phyloP scores from a whole-genome alignment of 2,888 invertebrate genomes.

The Thalpophila matura region DNA sequence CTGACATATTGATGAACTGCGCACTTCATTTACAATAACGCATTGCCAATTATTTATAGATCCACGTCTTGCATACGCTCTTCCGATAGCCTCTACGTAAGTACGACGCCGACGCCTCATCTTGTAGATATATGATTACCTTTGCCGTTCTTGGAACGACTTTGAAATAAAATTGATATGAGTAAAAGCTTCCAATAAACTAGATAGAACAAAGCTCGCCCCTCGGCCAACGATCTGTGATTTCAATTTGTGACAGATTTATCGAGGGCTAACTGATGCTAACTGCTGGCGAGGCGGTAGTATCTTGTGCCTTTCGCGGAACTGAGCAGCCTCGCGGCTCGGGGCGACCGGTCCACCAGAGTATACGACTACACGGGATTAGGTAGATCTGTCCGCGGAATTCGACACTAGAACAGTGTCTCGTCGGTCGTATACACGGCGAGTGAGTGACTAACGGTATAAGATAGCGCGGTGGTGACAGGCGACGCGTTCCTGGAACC shows the following conservation, averaged over 20 bases:
- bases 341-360: slow-evolving; percentile 23
- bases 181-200: slow-evolving; percentile 62
- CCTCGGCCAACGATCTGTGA: slow-evolving; percentile 71
- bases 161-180: slow-evolving; percentile 63
- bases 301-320: slow-evolving; percentile 72
- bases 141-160: slow-evolving; percentile 61
- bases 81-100: slow-evolving; percentile 34
- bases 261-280: slow-evolving; percentile 72
- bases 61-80: slow-evolving; percentile 34
- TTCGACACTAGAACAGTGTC: slow-evolving; percentile 56
- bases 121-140: slow-evolving; percentile 18
- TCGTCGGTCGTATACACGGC: slow-evolving; percentile 45
- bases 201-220: slow-evolving; percentile 63
- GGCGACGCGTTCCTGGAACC: slow-evolving; percentile 44
- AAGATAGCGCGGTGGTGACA: slow-evolving; percentile 29
- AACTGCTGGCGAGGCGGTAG: slow-evolving; percentile 63
- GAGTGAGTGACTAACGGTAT: slow-evolving; percentile 60
- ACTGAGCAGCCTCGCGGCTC: slow-evolving; percentile 44
- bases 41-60: slow-evolving; percentile 72
- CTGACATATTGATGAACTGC: slow-evolving; percentile 76
- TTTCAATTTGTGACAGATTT: slow-evolving; percentile 78
- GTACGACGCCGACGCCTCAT: slow-evolving; percentile 4
- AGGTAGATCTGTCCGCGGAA: slow-evolving; percentile 45
- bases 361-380: slow-evolving; percentile 30
- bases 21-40: slow-evolving; percentile 72